Conservation (phyloP, 1,140 invertebrate species). For the Drosophila punjabiensis region DNA sequence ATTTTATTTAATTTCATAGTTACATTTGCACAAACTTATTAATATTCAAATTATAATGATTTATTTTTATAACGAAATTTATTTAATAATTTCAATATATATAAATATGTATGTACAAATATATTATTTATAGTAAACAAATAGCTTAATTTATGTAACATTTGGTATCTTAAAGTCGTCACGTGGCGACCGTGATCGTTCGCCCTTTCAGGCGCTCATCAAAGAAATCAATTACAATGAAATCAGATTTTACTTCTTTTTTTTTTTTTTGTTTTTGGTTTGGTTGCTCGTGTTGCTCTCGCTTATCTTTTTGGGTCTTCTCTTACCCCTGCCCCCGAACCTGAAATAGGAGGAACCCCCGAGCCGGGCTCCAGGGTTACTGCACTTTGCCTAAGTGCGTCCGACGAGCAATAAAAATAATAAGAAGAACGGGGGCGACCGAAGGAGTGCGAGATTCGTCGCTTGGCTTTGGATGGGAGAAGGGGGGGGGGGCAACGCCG, state of each 20-base stretch:
- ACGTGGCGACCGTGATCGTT: background rate
- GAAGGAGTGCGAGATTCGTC: constrained; percentile 26
- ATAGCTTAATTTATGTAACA: background rate
- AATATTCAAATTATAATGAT: background rate
- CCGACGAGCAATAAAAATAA: constrained; percentile 74
- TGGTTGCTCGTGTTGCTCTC: constrained; percentile 15
- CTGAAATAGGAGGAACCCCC: constrained; percentile 5
- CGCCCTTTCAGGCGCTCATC: constrained; percentile 10
- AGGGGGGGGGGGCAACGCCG: constrained; percentile 4
- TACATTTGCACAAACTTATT: background rate
- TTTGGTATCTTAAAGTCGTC: constrained; percentile 3
- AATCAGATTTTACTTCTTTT: constrained; percentile 35
- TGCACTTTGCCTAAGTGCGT: constrained; percentile 78
- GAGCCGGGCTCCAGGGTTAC: constrained; percentile 48
- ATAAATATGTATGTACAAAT: background rate
- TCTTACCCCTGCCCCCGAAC: background rate
- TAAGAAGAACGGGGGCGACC: constrained; percentile 34
- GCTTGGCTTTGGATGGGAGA: background rate
- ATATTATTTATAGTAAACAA: background rate
- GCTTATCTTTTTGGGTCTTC: constrained; percentile 45
- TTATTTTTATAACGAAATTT: background rate
- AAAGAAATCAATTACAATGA: constrained; percentile 52
- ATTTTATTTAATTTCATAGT: background rate
- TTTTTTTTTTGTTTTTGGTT: background rate
- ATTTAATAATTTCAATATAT: background rate